Conservation (phyloP, 1,140 invertebrate species). For the Archegozetes longisetosus region DNA sequence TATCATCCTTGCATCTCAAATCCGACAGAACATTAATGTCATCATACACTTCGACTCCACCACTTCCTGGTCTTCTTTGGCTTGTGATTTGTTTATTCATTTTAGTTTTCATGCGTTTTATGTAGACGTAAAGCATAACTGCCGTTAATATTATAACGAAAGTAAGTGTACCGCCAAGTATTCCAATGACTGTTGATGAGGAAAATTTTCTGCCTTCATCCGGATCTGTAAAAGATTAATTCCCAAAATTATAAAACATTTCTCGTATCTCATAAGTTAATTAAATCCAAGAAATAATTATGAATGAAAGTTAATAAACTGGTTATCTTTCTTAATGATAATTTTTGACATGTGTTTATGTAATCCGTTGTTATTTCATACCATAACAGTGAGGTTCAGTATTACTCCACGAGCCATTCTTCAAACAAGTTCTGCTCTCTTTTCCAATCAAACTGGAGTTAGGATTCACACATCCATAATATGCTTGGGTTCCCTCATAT, state of each 20-base stretch:
- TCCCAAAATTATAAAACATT: no score
- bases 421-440: background rate
- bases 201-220: no score
- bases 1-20: no score
- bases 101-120: background rate
- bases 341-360: no score
- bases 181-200: no score
- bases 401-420: background rate
- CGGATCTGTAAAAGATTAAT: no score
- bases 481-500: background rate
- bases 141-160: background rate
- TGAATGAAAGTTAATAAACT: no score
- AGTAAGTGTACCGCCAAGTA: background rate
- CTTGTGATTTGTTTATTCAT: background rate
- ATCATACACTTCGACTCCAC: background rate
- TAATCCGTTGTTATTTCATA: no score
- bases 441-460: slow-evolving; percentile 1
- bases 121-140: background rate
- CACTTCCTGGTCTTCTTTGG: background rate
- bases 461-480: background rate
- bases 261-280: no score
- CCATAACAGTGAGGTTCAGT: slow-evolving; percentile 1
- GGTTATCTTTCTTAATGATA: no score
- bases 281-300: no score
- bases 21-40: background rate